phyloP scores from a whole-genome alignment of 2,888 invertebrate genomes.

The Vannuccia rotundouncinata region DNA sequence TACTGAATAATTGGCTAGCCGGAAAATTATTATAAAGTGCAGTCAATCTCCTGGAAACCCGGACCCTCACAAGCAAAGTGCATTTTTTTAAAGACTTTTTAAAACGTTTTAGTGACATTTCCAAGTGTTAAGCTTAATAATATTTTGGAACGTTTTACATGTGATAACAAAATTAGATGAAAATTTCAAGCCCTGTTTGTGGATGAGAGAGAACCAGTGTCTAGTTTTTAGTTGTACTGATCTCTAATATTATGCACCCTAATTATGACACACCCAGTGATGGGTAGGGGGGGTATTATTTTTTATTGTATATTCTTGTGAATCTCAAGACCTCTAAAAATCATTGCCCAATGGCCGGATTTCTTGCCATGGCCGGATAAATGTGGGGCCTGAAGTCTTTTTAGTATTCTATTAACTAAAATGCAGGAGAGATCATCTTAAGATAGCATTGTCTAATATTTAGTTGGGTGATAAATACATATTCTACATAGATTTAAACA shows the following conservation, averaged over 20 bases:
- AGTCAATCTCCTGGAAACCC: not conserved
- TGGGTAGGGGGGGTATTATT: no score
- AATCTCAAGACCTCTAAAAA: constrained; percentile 26
- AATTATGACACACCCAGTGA: no score
- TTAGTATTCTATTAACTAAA: no score
- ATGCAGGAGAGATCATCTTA: no score
- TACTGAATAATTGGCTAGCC: not conserved
- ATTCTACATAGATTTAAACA: no score
- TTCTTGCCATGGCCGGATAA: constrained; percentile 20
- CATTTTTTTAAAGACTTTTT: not conserved
- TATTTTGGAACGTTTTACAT: not conserved
- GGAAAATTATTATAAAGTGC: not conserved
- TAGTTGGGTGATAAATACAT: no score
- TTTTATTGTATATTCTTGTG: no score
- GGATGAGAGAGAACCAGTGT: not conserved
- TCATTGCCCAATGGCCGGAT: constrained; percentile 24
- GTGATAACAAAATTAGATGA: not conserved
- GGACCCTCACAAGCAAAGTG: not conserved
- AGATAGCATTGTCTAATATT: no score
- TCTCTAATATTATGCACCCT: no score
- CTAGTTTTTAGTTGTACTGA: no score
- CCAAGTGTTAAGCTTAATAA: not conserved
- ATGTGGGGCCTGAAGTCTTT: constrained; percentile 22
- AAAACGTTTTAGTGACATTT: not conserved
- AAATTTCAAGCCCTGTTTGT: not conserved